Base-by-base conservation (phyloP, 2,888 invertebrate genomes). In the Glomeris marginata region DNA sequence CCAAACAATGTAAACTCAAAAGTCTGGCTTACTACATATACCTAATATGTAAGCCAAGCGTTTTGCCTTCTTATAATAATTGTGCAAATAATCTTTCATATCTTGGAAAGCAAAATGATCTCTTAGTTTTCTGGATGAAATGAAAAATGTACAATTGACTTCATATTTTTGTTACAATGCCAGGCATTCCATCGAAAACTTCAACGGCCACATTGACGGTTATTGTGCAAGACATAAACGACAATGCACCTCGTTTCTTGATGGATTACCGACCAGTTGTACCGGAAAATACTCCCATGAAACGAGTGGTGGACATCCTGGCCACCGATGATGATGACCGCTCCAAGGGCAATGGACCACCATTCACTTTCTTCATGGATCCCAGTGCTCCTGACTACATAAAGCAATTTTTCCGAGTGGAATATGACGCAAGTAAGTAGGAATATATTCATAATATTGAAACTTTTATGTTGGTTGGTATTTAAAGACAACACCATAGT, bases 251-350 rank as follows among this genome's bases (percentile, higher is more conserved):
- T 3, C 84, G 85, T 57, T 91, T 92, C 74, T 71, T 91, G 45
- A 61, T 62, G 69, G 90, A 90, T 65, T 90, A 88, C 63, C 74
- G 92, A 57, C 90, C 91, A 0, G 90, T 94, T 20, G 73, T 95
- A 58, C 86, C 86, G 13, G 94, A 95, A 68, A 91, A 94, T 66
- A 83, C 87, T 45, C 81, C 85, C 10, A 88, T 91, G 2, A 78
- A 85, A 58, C 87, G 87, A 69, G 88, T 91, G 1, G 86, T 90
- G 2, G 91, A 91, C 70, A 85, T 91, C 55, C 72, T 90, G 58
- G 91, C 91, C 1, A 91, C 90, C 2, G 91, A 91, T 62, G 90
- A 91, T 63, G 91, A 91, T 63, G 91, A 91, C 65, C 75, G 90
- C 56, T 88, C 86, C 1, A 91, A 88, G 67, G 88, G 86, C 62